Percentiles rank a stretch among this genome's conserved stretches.
Evolutionary conservation across 2,113 vertebrate genomes (phyloP).

Genomic region (Mohoua ochrocephala): DNA sequence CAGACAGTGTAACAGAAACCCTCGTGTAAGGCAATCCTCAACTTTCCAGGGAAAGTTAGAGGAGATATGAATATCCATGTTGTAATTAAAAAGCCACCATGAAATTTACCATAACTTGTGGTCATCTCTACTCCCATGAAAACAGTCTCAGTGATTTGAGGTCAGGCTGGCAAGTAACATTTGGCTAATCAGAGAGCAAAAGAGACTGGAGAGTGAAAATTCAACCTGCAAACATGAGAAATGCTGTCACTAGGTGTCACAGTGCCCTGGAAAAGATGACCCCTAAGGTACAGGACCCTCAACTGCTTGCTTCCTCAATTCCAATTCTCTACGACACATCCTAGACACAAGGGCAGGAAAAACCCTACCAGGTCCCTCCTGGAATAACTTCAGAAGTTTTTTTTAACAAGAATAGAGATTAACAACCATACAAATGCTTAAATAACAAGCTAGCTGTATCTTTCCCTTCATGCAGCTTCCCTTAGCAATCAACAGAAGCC

Average conservation of each 20-base stretch:
- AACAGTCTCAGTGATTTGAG: neutral
- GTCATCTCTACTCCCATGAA: neutral
- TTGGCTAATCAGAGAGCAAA: neutral
- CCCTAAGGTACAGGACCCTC: neutral
- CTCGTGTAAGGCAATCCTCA: neutral
- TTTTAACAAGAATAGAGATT: neutral
- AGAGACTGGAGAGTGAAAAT: neutral
- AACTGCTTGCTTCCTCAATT: neutral
- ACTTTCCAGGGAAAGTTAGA: neutral
- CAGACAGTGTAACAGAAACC: neutral
- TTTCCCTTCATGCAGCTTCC: neutral
- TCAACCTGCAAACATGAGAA: neutral
- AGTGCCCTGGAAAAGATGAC: neutral
- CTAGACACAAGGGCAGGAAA: neutral
- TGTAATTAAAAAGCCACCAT: neutral
- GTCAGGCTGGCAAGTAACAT: neutral
- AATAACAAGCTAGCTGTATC: neutral
- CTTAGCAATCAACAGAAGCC: neutral
- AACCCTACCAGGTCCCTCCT: neutral
- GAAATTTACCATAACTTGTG: neutral
- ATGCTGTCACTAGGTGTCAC: neutral
- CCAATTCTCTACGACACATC: neutral
- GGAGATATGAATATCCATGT: neutral
- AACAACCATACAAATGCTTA: neutral
- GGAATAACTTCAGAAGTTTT: neutral